Percentiles rank a stretch among this genome's conserved stretches.
Evolutionary conservation across 2,113 vertebrate genomes (phyloP).

Genomic region (Limanda limanda): DNA sequence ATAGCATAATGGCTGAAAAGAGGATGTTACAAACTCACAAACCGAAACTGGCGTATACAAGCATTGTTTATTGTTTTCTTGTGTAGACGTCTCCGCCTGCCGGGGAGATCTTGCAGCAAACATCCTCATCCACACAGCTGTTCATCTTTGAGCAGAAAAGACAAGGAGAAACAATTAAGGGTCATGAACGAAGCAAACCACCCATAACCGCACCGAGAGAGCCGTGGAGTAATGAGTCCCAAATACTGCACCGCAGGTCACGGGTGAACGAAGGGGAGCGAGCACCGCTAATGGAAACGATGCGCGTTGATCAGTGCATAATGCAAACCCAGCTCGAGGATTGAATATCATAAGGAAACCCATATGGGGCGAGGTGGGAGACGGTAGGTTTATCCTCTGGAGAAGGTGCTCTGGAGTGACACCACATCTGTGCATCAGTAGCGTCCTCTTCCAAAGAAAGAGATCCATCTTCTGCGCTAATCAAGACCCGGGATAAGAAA

Average conservation of each 20-base stretch:
- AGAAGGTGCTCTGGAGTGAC: slow-evolving; percentile 68
- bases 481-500: slow-evolving; percentile 47
- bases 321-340: slow-evolving; percentile 64
- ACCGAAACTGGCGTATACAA: neutral
- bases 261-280: slow-evolving; percentile 68
- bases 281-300: slow-evolving; percentile 74
- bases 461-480: slow-evolving; percentile 69
- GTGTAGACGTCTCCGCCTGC: slow-evolving; percentile 67
- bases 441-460: slow-evolving; percentile 47
- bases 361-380: slow-evolving; percentile 50
- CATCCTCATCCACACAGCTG: neutral
- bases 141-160: slow-evolving; percentile 53
- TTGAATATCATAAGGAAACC: slow-evolving; percentile 72
- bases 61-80: slow-evolving; percentile 18
- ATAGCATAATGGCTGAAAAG: neutral
- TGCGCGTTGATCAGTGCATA: slow-evolving; percentile 76
- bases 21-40: slow-evolving; percentile 2
- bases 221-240: slow-evolving; percentile 73
- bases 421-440: slow-evolving; percentile 76
- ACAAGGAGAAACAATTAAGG: slow-evolving; percentile 72
- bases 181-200: slow-evolving; percentile 66
- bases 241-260: slow-evolving; percentile 59
- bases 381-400: slow-evolving; percentile 13
- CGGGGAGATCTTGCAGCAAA: slow-evolving; percentile 39
- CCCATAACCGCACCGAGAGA: slow-evolving; percentile 59